These are phyloP conservation scores for Caenorhabditis zanzibari DNA, from an alignment of 2,888 invertebrate species.

Conservation along the genomic window DNA sequence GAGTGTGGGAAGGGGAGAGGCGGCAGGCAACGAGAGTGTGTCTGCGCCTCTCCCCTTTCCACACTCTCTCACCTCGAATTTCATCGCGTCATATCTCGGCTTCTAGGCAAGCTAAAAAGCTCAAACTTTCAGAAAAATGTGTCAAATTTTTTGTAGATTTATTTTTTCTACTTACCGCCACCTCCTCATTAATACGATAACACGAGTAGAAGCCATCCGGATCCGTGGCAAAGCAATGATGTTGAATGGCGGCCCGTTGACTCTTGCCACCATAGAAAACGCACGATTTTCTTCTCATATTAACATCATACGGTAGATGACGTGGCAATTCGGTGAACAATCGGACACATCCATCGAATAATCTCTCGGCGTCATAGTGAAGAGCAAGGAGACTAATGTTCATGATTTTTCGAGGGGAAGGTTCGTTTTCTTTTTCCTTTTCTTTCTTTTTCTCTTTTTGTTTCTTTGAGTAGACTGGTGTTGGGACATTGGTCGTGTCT, in stretches of 20 bases:
- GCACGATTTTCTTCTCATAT: background rate
- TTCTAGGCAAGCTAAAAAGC: background rate
- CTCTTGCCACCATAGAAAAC: constrained; percentile 51
- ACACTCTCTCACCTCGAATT: too few relatives aligned
- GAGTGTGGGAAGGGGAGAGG: background rate
- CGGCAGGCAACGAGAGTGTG: too few relatives aligned
- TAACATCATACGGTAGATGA: constrained; percentile 23
- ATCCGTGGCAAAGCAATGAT: constrained; percentile 54
- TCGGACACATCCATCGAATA: constrained; percentile 52
- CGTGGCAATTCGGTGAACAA: constrained; percentile 57
- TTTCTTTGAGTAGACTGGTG: too few relatives aligned
- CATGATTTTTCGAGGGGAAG: background rate
- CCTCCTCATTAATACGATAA: constrained; percentile 56
- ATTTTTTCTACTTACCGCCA: constrained; percentile 33
- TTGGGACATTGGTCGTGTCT: background rate
- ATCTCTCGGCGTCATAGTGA: constrained; percentile 39
- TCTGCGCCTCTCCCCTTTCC: too few relatives aligned
- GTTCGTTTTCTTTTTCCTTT: too few relatives aligned
- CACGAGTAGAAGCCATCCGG: constrained; percentile 62
- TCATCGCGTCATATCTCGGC: too few relatives aligned
- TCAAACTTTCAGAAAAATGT: background rate
- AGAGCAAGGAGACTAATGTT: constrained; percentile 22
- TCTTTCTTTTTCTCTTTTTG: too few relatives aligned
- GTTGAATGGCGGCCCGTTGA: constrained; percentile 42
- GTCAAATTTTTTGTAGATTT: background rate